A percentile compares a stretch with the other conserved stretches of the same genome.
Evolutionary conservation across 2,113 vertebrate genomes (phyloP).

Genomic region (Sinocyclocheilus anshuiensis): DNA sequence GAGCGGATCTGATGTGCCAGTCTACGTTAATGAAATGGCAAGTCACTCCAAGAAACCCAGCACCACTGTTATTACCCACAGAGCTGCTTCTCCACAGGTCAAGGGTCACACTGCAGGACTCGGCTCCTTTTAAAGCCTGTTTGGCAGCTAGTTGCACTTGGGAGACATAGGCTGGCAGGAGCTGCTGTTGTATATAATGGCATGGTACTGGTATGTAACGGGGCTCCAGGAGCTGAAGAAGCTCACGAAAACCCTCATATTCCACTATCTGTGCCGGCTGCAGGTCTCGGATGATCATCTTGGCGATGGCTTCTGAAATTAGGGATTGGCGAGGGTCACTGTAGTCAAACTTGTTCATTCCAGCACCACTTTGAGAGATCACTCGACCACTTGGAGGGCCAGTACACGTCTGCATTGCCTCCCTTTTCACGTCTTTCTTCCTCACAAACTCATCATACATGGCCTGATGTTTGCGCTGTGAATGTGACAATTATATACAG

Average conservation of each 20-base stretch:
- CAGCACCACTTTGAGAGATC: constrained; percentile 59
- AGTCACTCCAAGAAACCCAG: constrained; percentile 77
- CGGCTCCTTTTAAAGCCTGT: constrained; percentile 73
- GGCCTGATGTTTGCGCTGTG: constrained; percentile 78
- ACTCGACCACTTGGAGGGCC: constrained; percentile 44
- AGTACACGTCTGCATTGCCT: constrained; percentile 69
- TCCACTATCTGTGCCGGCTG: constrained; percentile 78
- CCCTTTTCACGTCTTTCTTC: constrained; percentile 81
- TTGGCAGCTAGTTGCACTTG: constrained; percentile 78
- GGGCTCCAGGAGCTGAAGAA: constrained; percentile 78
- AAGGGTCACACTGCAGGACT: constrained; percentile 75
- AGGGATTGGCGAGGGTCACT: constrained; percentile 78
- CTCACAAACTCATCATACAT: constrained; percentile 84
- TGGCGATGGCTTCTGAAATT: constrained; percentile 79
- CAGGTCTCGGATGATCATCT: constrained; percentile 80
- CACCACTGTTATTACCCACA: constrained; percentile 63
- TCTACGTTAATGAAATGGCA: constrained; percentile 79
- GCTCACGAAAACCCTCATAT: constrained; percentile 76
- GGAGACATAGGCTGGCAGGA: constrained; percentile 77
- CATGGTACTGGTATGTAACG: constrained; percentile 74
- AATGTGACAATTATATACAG: constrained; percentile 4
- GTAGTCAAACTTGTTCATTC: constrained; percentile 75
- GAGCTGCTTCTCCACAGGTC: constrained; percentile 70
- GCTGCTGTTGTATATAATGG: constrained; percentile 77
- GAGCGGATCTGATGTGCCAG: constrained; percentile 78